Base-by-base conservation (phyloP, 2,888 invertebrate species). In the Calameuta pallipes region DNA sequence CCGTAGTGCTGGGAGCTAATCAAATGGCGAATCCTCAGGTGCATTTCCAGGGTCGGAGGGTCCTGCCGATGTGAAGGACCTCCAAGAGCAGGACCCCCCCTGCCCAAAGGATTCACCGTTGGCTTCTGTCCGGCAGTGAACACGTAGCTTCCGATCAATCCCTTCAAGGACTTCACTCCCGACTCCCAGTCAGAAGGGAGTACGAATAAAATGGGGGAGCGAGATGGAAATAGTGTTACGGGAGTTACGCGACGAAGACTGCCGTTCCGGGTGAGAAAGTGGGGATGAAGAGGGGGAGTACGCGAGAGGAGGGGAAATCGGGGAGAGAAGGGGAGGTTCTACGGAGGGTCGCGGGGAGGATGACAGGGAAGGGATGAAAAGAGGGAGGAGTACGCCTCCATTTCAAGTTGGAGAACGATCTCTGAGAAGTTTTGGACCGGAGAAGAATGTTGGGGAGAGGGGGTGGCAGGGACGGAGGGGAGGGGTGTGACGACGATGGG, bases 61-160 rank as follows among this genome's bases (percentile, higher is more conserved):
- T 56, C 56, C 23, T 56, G 9, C 9, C 23, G 56, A 23, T 56
- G 56, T 56, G 23, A 56, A 56, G 56, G 56, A 56, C 56, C 56
- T 56, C 56, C 56, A 1, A 23, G 56, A 23, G 15, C 56, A 56
- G 56, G 56, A 23, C 56, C 9, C 13, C 37, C 12, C 12, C 37
- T 11, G 9, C 56, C 9, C 9, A 9, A 56, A 56, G 56, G 56
- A 56, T 56, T 56, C 56, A 1, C 56, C 23, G 82, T 83, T 83
- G 82, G 83, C 82, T 80, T 81, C 81, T 80, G 80, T 81, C 78
- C 79, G 79, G 76, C 79, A 79, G 79, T 79, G 82, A 79, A 76
- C 82, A 76, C 82, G 82, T 83, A 82, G 84, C 82, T 85, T 85
- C 83, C 85, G 85, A 85, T 85, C 85, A 86, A 86, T 86, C 85